Base-by-base conservation (phyloP, 2,797 vertebrate species). In the Sylvilagus floridanus region DNA sequence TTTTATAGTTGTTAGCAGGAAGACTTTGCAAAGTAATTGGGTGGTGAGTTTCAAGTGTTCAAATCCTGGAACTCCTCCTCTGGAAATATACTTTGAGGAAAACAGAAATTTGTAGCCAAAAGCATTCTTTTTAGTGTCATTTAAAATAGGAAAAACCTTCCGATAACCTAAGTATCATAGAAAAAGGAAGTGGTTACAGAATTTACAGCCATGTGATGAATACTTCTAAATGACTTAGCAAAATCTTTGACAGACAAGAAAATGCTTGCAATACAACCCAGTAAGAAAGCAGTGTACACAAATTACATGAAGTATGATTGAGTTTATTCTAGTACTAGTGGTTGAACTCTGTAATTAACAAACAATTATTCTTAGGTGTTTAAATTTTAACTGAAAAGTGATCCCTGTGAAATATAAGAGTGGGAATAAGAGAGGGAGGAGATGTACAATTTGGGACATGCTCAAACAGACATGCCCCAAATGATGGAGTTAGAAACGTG, bases 1-100 rank as follows among this genome's bases (percentile, higher is more conserved):
- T 75, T 90, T 82, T 78, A 32, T 86, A 91, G 88, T 81, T 96
- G 65, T 83, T 88, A 69, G 7, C 19, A 75, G 7, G 72, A 50
- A 26, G 81, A 35, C 52, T 86, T 81, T 85, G 71, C 13, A 81
- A 94, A 30, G 4, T 77, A 81, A 79, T 66, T 95, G 78, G 42
- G 42, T 86, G 35, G 73, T 42, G 77, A 50, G 1, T 24, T 77
- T 16, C 47, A 65, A 79, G 19, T 42, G 32, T 82, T 73, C n/a
- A 77, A 57, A 57, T 5, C 42, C 69, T 7, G 13, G 60, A 11
- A 69, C 13, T 54, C 3, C 4, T 86, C 60, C 60, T 50, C 37
- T 26, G 0, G 35, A 88, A 86, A 83, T n/a, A 69, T 37, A 54
- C 16, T 13, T 35, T 65, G 16, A 84, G 69, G 28, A 78, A 88